phyloP scores from a whole-genome alignment of 2,888 invertebrate genomes.

The Leptothorax acervorum region DNA sequence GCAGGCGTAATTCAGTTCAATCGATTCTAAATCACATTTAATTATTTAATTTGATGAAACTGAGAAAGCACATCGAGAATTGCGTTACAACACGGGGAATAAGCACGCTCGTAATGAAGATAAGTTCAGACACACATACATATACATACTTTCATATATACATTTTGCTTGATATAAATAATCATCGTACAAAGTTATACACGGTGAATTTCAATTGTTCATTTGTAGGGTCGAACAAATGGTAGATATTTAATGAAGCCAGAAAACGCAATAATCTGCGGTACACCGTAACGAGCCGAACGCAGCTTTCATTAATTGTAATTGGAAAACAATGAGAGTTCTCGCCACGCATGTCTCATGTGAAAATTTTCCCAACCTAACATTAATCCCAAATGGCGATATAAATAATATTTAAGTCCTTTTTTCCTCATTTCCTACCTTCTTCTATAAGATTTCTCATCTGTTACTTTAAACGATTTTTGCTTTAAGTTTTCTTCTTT shows the following conservation, averaged over 20 bases:
- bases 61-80: background rate
- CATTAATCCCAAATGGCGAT: background rate
- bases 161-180: slow-evolving; percentile 18
- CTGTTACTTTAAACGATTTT: background rate
- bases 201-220: slow-evolving; percentile 20
- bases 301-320: slow-evolving; percentile 30
- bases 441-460: background rate
- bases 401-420: background rate
- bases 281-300: background rate
- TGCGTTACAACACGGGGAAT: background rate
- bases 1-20: background rate
- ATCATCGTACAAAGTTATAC: background rate
- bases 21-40: background rate
- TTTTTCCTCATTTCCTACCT: background rate
- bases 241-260: slow-evolving; percentile 20
- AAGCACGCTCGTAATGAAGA: background rate
- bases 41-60: background rate
- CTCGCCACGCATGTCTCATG: background rate
- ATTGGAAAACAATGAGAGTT: slow-evolving; percentile 2
- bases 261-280: slow-evolving; percentile 18
- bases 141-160: no score
- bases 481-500: background rate
- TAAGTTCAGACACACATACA: background rate
- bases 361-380: background rate
- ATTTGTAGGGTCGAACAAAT: background rate